Evolutionary conservation across 2,888 invertebrate species (phyloP).

Genomic region (Tipula unca): DNA sequence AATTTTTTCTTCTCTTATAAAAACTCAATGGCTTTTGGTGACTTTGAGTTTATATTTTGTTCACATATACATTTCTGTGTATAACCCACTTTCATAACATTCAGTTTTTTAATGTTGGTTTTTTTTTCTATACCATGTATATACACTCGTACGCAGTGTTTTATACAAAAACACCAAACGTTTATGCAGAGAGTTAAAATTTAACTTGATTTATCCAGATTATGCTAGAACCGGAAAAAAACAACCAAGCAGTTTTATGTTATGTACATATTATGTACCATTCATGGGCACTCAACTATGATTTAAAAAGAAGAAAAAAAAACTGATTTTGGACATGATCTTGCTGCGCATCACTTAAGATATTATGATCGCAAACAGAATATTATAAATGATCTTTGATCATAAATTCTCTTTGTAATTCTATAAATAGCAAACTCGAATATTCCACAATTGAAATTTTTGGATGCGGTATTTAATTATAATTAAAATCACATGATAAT

Average conservation of each 20-base stretch:
- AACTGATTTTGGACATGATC: background rate
- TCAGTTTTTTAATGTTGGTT: background rate
- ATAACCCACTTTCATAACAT: slow-evolving; percentile 2
- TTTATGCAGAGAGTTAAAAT: background rate
- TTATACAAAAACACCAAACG: background rate
- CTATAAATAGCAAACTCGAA: slow-evolving; percentile 1
- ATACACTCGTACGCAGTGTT: background rate
- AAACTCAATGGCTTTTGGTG: background rate
- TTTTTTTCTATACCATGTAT: background rate
- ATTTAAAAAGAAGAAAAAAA: background rate
- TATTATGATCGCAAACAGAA: background rate
- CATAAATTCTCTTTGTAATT: background rate
- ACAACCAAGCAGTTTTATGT: background rate
- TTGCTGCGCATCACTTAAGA: background rate
- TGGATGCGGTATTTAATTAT: background rate
- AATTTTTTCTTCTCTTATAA: background rate
- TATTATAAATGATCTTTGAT: background rate
- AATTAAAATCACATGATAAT: background rate
- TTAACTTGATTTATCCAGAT: background rate
- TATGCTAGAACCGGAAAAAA: background rate
- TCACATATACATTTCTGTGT: background rate
- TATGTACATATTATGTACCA: background rate
- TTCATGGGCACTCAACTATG: background rate
- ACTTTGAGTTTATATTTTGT: background rate
- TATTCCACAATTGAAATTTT: background rate